Conservation (phyloP, 2,113 vertebrate genomes). For the Falcunculus frontatus region DNA sequence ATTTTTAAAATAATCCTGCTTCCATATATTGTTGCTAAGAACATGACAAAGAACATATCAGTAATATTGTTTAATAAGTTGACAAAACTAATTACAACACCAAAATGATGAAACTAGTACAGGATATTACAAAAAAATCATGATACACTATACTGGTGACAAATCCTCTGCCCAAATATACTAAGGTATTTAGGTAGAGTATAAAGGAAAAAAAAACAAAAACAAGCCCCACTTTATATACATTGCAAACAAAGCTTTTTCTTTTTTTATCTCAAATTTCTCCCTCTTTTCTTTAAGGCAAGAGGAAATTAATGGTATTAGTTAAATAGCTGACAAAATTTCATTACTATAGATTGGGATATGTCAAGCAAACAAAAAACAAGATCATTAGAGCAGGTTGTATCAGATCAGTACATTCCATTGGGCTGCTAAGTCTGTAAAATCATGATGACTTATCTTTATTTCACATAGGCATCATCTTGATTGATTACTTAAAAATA, state of each 20-base stretch:
- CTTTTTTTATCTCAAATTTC: not conserved
- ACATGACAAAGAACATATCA: not conserved
- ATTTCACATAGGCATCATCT: not conserved
- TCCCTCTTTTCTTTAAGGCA: not conserved
- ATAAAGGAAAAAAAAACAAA: accelerated
- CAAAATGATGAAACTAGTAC: not conserved
- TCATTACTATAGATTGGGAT: not conserved
- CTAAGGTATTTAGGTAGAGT: not conserved
- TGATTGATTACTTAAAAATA: not conserved
- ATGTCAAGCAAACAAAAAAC: not conserved
- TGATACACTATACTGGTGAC: not conserved
- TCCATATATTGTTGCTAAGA: not conserved
- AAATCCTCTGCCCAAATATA: not conserved
- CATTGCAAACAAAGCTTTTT: not conserved
- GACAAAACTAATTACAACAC: not conserved
- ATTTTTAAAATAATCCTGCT: not conserved
- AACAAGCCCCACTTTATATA: not conserved
- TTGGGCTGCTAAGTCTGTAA: not conserved
- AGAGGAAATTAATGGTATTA: not conserved
- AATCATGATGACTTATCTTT: not conserved
- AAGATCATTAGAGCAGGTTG: not conserved
- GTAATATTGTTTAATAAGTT: not conserved
- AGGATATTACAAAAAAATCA: not conserved
- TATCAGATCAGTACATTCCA: not conserved
- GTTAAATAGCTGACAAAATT: not conserved